phyloP scores from a whole-genome alignment of 37 sponge, comb jelly and placozoan genomes.

The Hexactinellida sp. region DNA sequence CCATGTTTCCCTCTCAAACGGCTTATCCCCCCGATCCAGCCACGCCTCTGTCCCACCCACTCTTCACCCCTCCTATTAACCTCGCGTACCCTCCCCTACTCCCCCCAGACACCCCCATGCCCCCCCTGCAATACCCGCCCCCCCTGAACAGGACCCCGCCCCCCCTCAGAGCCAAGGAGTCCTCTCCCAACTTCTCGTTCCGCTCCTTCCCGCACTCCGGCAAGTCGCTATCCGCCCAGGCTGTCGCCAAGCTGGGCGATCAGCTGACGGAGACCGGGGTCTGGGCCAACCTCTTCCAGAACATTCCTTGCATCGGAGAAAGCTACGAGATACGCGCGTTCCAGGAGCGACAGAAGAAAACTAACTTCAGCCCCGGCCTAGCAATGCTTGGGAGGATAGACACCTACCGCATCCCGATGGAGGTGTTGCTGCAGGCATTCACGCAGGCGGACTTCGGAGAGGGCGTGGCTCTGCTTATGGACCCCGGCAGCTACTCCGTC shows the following conservation, averaged over 20 bases:
- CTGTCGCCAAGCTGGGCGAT: not conserved
- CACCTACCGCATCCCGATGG: not conserved
- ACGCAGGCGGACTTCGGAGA: not conserved
- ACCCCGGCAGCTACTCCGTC: not conserved
- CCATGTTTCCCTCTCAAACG: not conserved
- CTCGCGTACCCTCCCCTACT: not conserved
- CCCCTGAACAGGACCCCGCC: not conserved
- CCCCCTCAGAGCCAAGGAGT: not conserved
- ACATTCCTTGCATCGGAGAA: conserved; percentile 9
- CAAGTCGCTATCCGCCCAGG: not conserved
- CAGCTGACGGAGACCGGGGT: not conserved
- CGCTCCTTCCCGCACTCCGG: not conserved
- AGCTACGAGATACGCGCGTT: not conserved
- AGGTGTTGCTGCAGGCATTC: not conserved
- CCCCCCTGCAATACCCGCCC: not conserved
- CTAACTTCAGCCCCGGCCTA: not conserved
- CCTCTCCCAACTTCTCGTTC: not conserved
- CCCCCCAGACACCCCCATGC: not conserved
- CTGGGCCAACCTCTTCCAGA: not conserved
- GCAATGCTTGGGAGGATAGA: not conserved
- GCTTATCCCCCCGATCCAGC: not conserved
- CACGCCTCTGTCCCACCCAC: not conserved
- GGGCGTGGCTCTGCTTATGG: not conserved
- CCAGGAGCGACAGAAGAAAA: not conserved
- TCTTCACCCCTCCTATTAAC: not conserved